A percentile compares a stretch with the other conserved stretches of the same genome.
These are phyloP conservation scores for Hesperia comma DNA, from an alignment of 2,888 invertebrate species.

Conservation along the genomic window DNA sequence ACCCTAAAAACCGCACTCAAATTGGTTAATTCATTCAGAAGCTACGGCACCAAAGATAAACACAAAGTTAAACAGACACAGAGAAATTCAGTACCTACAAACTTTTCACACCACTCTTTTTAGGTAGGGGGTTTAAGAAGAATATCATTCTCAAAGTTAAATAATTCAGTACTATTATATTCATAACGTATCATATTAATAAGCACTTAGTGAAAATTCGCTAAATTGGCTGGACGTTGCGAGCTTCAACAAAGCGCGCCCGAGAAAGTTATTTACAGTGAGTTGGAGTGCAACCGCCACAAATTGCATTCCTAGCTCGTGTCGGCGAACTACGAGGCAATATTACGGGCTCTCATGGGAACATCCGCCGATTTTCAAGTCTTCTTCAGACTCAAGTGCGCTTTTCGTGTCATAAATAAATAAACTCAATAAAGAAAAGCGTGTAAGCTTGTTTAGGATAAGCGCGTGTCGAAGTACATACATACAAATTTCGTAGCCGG, in stretches of 20 bases:
- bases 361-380: slow-evolving; percentile 12
- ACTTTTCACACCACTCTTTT: too few relatives aligned
- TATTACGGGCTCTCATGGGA: slow-evolving; percentile 19
- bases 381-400: neutral
- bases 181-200: neutral
- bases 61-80: too few relatives aligned
- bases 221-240: slow-evolving; percentile 26
- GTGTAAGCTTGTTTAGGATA: neutral
- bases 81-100: too few relatives aligned
- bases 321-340: slow-evolving; percentile 53
- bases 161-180: neutral
- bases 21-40: too few relatives aligned
- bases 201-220: slow-evolving; percentile 13
- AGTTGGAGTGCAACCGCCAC: slow-evolving; percentile 62
- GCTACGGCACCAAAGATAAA: too few relatives aligned
- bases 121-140: too few relatives aligned
- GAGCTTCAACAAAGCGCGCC: slow-evolving; percentile 44
- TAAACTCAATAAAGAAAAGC: neutral
- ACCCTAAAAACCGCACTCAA: too few relatives aligned
- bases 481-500: too few relatives aligned
- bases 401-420: neutral
- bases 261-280: slow-evolving; percentile 72
- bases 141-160: too few relatives aligned
- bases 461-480: too few relatives aligned
- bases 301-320: slow-evolving; percentile 74